Base-by-base conservation (phyloP, 2,113 vertebrate genomes). In the Tor tambroides region DNA sequence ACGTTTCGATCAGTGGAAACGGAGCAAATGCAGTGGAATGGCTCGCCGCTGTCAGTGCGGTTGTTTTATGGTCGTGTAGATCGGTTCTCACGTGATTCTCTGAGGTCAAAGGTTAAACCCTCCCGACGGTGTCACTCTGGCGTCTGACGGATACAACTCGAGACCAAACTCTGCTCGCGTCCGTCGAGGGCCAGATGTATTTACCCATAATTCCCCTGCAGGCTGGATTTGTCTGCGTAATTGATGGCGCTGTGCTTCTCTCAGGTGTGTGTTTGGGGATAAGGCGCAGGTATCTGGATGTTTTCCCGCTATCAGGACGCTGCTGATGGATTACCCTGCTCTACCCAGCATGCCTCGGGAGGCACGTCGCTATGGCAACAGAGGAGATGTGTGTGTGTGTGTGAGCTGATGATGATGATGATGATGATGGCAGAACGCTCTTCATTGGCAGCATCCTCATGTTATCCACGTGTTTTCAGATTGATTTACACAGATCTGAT, bases 281-380 rank as follows among this genome's bases (percentile, higher is more conserved):
- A 87, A 82, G 77, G 77, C 59, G 15, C 77, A 81, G 79, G 86
- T 87, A 87, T 83, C 72, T 49, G 56, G n/a, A 63, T 63, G 75
- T 54, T 88, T 89, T 89, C n/a, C 56, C 85, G 28, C 75, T 85
- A 32, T 88, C 82, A 86, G 87, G 77, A 83, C 35, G 35, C 49
- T 51, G 14, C 76, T 94, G 93, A 93, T 93, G 86, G 71, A 88
- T 88, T 91, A 90, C 88, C 88, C 81, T 43, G 87, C 88, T 88
- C 80, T 79, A 26, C 77, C 88, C 85, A 80, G 12, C 28, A 79
- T 46, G 61, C 87, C 83, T 81, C 72, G 67, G 56, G 91, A 88
- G 84, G 84, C 83, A 87, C 86, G 90, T 93, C 76, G 86, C 91
- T 79, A 41, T 86, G 82, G 89, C 87, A 91, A 92, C 87, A 28